Base-by-base conservation (phyloP, 2,113 vertebrate species). In the Cichladusa arquata region DNA sequence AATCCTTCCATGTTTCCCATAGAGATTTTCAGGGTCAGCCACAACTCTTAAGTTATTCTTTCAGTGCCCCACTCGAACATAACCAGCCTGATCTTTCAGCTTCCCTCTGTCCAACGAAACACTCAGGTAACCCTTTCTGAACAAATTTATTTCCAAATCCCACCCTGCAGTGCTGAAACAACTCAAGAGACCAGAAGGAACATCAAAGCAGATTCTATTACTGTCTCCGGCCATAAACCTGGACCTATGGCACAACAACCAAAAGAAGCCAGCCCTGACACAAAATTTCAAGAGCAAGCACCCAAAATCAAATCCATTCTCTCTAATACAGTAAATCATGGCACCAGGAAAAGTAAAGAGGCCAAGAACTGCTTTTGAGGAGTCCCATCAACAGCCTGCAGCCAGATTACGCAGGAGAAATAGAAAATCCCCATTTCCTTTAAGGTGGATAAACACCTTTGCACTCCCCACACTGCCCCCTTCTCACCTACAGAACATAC, bases 1-100 rank as follows among this genome's bases (percentile, higher is more conserved):
- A 95, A 94, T n/a, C 34, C 78, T 94, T 85, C 48, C 86, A 91
- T 47, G 57, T 70, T 90, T 81, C 14, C 64, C 86, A 48, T 12
- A 47, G 24, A 84, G 28, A 47, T 85, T 74, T 92, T 54, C 65
- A 83, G 57, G 31, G 44, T 71, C 82, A 76, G 53, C 22, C 90
- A 88, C 25, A 85, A 47, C 56, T 92, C 40, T 51, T 28, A 36
- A 76, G 56, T 10, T 34, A 29, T 22, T 56, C 23, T 53, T 82
- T 61, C 60, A 81, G 61, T 40, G n/a, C 45, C 85, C 62, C 64
- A 66, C 31, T 56, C 29, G 56, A 23, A 77, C 19, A 79, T 3
- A 76, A 11, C 24, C 64, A 73, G 28, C 20, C 61, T 78, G 29
- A 81, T 13, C n/a, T 71, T 33, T 33, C 23, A 65, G 5, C 3